Evolutionary conservation across 2,797 vertebrate genomes (phyloP), one percentile per base, ranked within the genome.

Genomic region (Enteromius mattozi): DNA sequence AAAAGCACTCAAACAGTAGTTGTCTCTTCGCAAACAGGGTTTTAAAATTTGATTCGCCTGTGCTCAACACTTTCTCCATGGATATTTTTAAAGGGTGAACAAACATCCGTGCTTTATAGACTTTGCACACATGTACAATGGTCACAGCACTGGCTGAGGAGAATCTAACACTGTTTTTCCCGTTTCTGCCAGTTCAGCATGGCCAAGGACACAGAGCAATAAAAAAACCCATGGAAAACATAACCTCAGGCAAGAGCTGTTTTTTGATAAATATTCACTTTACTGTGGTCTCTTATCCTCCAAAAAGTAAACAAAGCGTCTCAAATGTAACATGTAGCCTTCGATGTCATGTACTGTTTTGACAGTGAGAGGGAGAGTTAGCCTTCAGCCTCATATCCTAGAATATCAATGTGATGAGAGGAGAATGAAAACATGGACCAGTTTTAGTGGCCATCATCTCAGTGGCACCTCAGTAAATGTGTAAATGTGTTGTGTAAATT

Each of bases 221-320:
- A 27, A 56, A 71, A 78, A 87, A 85, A 86, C 63, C 71, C 35
- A 87, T 87, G 54, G 35, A 77, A 65, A 66, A 77, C 19, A 83
- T 80, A 81, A 86, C 84, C 84, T 88, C 71, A 68, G 81, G 83
- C 69, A 77, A 84, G 42, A 66, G 16, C 56, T 35, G 69, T 66
- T 65, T 86, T 77, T 77, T 70, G 63, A 83, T 83, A 54, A 77
- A 82, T 81, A 85, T 85, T 81, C 54, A 72, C 80, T 87, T 85
- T 88, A 75, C 79, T 71, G 63, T 37, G 21, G 69, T 61, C 72
- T 82, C 63, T 86, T 63, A 82, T 86, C 72, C 80, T 82, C 71
- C 27, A 84, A 78, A 82, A 80, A 77, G 56, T 82, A 84, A 81
- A 89, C 71, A 86, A 80, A 83, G 66, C 51, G 33, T 63, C 75